phyloP scores from a whole-genome alignment of 2,797 vertebrate genomes.

The Euphonia xanthogaster region DNA sequence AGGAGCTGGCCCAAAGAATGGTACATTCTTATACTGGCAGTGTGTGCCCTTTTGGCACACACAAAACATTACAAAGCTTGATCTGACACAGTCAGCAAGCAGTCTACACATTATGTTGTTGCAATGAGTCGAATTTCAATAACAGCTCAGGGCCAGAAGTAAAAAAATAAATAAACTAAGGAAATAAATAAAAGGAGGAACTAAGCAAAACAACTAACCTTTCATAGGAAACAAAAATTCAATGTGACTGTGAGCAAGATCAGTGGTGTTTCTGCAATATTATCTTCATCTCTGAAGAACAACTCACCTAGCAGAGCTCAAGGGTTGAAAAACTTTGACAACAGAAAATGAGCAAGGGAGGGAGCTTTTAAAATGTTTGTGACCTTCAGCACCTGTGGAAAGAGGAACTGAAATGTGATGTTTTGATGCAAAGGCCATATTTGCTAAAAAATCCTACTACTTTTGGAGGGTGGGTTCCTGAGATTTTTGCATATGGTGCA shows the following conservation, averaged over 20 bases:
- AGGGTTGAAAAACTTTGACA: background rate
- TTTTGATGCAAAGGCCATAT: background rate
- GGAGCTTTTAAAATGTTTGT: background rate
- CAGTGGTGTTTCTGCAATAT: background rate
- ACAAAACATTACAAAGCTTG: conserved; percentile 24
- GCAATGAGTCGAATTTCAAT: conserved; percentile 8
- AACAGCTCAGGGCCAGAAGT: background rate
- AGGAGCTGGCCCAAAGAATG: conserved; percentile 3
- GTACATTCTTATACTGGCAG: background rate
- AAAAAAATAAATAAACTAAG: conserved; percentile 19
- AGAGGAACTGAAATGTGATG: background rate
- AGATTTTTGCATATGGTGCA: background rate
- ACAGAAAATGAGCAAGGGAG: background rate
- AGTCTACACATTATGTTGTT: background rate
- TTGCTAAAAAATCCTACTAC: background rate
- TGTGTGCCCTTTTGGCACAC: background rate
- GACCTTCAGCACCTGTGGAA: background rate
- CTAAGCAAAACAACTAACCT: background rate
- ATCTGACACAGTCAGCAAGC: conserved; percentile 13
- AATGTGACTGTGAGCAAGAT: background rate
- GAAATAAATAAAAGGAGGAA: conserved; percentile 15
- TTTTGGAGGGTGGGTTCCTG: background rate
- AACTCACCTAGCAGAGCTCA: background rate
- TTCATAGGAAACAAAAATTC: background rate
- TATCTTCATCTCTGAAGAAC: background rate